Evolutionary conservation across 2,797 vertebrate genomes (phyloP), one percentile per base, ranked within the genome.

Genomic region (Triplophysa yarkandensis): DNA sequence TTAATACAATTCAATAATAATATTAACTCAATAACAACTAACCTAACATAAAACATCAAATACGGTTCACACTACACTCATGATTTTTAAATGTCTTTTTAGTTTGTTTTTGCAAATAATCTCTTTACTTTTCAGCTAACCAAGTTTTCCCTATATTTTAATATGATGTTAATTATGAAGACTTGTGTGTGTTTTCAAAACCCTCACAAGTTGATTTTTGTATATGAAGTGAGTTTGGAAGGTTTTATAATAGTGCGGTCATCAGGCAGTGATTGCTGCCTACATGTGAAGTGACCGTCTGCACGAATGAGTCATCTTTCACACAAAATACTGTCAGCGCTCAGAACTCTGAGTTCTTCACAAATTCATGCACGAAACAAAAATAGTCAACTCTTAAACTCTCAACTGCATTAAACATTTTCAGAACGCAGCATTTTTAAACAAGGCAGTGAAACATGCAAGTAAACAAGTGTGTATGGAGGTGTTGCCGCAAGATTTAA

Each of bases 341-440:
- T 25, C 60, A 79, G 69, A 74, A 78, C 80, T 79, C 39, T 0
- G 34, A 68, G 85, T 84, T 87, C 83, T 82, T 85, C 77, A 84
- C 85, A 86, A 84, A 80, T 48, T 57, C 44, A 67, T 25, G 68
- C 74, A 83, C 71, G 2, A 50, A 80, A 85, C 77, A 76, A 57
- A 80, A 83, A 83, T 60, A 83, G 50, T 70, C 63, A 80, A 70
- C 63, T 36, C 19, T 63, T 71, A 17, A 60, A 60, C 30, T 60
- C 28, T 34, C 16, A 30, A 6, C 23, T 54, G 16, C 4, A 54
- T 4, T 54, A 80, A 76, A 39, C 39, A 64, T 76, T 79, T 39
- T 44, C 28, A 44, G 25, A 43, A 64, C 16, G 60, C 19, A 10
- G 21, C 10, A 10, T 0, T 50, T 46, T 46, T 46, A n/a, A 46